Evolutionary conservation across 1,140 invertebrate genomes (phyloP).

Genomic region (Rhyacophila brunnea): DNA sequence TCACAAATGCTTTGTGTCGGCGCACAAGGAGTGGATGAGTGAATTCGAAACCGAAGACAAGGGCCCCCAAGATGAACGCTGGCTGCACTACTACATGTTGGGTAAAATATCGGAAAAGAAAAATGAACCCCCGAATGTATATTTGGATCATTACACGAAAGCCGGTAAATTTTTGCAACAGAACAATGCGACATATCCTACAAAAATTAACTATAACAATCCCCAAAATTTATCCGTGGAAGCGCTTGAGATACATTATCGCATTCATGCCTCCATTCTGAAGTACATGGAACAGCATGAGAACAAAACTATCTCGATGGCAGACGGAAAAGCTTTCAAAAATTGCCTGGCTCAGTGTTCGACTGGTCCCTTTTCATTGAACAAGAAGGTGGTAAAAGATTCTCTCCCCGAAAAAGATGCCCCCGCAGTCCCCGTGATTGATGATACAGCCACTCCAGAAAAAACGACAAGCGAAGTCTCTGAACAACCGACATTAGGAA

Average conservation of each 20-base stretch:
- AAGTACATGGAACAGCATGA: slow-evolving; percentile 78
- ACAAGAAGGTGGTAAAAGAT: slow-evolving; percentile 41
- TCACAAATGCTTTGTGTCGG: slow-evolving; percentile 72
- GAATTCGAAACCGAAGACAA: slow-evolving; percentile 52
- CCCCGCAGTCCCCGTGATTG: background rate
- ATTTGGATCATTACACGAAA: slow-evolving; percentile 76
- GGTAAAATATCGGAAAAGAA: slow-evolving; percentile 88
- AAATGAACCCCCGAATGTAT: slow-evolving; percentile 68
- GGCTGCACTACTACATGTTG: slow-evolving; percentile 90
- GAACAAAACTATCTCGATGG: slow-evolving; percentile 48
- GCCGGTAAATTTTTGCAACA: slow-evolving; percentile 73
- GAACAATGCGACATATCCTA: slow-evolving; percentile 81
- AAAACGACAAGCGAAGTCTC: background rate
- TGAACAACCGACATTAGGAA: background rate
- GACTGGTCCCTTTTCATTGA: slow-evolving; percentile 46
- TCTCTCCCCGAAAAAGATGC: slow-evolving; percentile 35
- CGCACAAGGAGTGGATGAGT: slow-evolving; percentile 60
- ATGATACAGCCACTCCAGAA: background rate
- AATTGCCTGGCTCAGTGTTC: slow-evolving; percentile 47
- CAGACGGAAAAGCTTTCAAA: slow-evolving; percentile 48
- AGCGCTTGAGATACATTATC: slow-evolving; percentile 81
- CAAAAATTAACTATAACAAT: slow-evolving; percentile 80
- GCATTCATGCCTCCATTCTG: slow-evolving; percentile 81
- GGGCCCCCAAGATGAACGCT: slow-evolving; percentile 72
- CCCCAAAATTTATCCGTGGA: slow-evolving; percentile 85